Conservation (phyloP, 2,888 invertebrate genomes). For the Vandiemenella viatica region DNA sequence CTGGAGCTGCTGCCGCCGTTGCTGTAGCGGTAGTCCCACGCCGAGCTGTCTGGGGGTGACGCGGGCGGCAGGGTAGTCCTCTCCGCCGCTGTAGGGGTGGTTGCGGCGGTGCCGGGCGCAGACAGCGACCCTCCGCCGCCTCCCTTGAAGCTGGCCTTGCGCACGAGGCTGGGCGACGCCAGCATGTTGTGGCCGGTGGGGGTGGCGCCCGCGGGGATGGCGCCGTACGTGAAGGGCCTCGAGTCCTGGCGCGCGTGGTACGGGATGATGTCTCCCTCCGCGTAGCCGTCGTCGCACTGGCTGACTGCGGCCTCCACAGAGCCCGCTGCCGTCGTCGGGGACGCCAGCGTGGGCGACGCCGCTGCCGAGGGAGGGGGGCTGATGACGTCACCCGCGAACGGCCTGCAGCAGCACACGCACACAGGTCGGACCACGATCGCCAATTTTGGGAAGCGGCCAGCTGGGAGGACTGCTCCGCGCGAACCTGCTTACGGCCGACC, state of each 20-base stretch:
- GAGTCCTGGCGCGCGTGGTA: conserved; percentile 84
- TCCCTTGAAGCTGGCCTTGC: conserved; percentile 44
- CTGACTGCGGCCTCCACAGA: conserved; percentile 16
- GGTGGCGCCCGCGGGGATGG: conserved; percentile 39
- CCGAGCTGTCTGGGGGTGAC: conserved; percentile 11
- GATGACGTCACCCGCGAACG: neutral
- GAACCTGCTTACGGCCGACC: too few species aligned
- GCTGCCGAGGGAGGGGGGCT: neutral
- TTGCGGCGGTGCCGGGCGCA: conserved; percentile 11
- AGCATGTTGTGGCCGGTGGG: conserved; percentile 56
- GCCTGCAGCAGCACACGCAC: too few species aligned
- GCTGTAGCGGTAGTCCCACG: conserved; percentile 21
- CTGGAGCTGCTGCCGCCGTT: conserved; percentile 20
- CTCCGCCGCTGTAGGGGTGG: conserved; percentile 11
- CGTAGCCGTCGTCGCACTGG: conserved; percentile 15
- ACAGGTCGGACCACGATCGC: too few species aligned
- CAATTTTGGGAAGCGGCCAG: too few species aligned
- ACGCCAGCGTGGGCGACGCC: conserved; percentile 2
- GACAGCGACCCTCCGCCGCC: conserved; percentile 21
- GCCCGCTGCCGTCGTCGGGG: conserved; percentile 1
- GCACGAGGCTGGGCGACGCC: conserved; percentile 69
- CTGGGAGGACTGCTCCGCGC: too few species aligned
- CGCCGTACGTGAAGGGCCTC: conserved; percentile 79
- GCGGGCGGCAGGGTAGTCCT: conserved; percentile 1
- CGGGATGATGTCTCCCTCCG: conserved; percentile 41